These are phyloP conservation scores for Enteromius anoplus DNA, from an alignment of 2,797 vertebrate genomes.

Conservation along the genomic window DNA sequence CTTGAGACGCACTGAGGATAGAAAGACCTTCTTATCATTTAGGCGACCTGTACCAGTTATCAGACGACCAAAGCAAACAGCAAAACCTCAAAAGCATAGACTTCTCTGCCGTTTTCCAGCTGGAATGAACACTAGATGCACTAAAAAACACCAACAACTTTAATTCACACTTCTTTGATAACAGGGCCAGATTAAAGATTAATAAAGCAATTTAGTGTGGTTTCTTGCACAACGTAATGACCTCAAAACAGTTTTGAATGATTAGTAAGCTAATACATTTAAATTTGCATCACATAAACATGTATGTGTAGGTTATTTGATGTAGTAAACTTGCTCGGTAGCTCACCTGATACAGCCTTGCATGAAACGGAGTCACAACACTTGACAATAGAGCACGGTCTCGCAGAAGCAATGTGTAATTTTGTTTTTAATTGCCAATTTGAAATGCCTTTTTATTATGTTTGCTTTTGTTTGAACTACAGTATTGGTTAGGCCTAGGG, in stretches of 20 bases:
- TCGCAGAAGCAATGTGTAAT: neutral
- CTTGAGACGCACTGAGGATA: conserved; percentile 30
- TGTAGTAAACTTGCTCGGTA: neutral
- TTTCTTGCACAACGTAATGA: neutral
- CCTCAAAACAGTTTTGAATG: neutral
- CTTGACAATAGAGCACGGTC: neutral
- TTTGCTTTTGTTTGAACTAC: neutral
- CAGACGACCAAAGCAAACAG: neutral
- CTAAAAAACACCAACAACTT: neutral
- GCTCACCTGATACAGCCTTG: neutral
- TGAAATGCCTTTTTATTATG: neutral
- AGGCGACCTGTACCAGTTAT: neutral
- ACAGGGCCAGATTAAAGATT: neutral
- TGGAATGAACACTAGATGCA: neutral
- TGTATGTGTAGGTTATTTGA: neutral
- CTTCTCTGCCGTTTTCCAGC: neutral
- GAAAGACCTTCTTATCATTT: conserved; percentile 28
- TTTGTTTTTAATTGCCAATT: neutral
- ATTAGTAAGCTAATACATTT: neutral
- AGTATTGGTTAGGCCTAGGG: neutral
- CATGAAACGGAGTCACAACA: neutral
- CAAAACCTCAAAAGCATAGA: neutral
- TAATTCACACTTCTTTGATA: neutral
- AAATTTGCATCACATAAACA: neutral
- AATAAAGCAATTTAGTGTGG: neutral